Percentiles rank a stretch among this genome's conserved stretches.
phyloP scores from a whole-genome alignment of 2,888 invertebrate species.

The Archips xylosteana region DNA sequence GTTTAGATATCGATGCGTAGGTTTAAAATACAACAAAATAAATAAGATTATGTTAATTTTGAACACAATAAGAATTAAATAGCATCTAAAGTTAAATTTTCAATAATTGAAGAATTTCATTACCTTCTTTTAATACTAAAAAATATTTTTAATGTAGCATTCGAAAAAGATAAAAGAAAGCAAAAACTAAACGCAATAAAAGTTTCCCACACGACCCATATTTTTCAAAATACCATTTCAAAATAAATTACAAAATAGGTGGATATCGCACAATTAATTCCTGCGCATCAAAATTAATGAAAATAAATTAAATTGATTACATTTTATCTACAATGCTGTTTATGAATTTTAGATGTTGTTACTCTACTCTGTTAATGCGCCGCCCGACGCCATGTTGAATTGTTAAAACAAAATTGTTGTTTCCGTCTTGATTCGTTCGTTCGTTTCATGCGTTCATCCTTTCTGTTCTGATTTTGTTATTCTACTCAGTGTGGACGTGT shows the following conservation, averaged over 20 bases:
- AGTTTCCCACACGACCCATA: background rate
- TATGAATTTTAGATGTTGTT: background rate
- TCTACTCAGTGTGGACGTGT: conserved; percentile 11
- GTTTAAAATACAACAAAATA: background rate
- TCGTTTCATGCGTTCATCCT: background rate
- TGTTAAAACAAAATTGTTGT: conserved; percentile 28
- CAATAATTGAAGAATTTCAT: background rate
- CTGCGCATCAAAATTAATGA: background rate
- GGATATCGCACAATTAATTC: no score
- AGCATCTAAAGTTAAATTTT: background rate
- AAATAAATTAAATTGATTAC: background rate
- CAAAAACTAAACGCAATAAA: conserved; percentile 30
- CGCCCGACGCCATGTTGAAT: conserved; percentile 37
- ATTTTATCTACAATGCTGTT: background rate
- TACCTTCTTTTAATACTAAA: background rate
- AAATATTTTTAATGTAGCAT: background rate
- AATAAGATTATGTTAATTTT: background rate
- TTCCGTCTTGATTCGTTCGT: background rate
- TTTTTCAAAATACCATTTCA: background rate
- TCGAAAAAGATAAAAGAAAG: background rate
- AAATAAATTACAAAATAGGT: background rate
- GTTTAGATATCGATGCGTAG: conserved; percentile 54
- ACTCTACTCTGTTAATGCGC: background rate
- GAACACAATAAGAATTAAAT: background rate
- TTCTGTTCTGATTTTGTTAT: conserved; percentile 2